These are phyloP conservation scores for Myotis findleyi DNA, from an alignment of 2,797 vertebrate genomes.

Conservation along the genomic window DNA sequence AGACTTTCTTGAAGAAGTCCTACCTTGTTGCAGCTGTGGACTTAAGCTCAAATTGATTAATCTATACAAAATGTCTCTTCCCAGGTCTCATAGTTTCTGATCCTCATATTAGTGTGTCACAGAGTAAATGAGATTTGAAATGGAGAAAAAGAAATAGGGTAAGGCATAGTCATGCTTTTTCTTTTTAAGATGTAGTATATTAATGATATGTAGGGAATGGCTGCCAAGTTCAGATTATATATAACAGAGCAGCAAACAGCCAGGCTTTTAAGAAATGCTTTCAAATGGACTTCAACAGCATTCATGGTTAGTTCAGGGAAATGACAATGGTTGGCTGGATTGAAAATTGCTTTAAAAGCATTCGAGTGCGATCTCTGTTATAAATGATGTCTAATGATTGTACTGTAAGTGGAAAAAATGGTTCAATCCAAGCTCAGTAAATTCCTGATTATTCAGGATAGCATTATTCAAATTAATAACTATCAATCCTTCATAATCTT, in stretches of 20 bases:
- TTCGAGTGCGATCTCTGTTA: not conserved
- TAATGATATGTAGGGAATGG: not conserved
- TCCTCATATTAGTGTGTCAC: not conserved
- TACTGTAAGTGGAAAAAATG: not conserved
- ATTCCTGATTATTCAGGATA: not conserved
- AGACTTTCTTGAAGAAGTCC: not conserved
- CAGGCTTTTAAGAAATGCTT: slow-evolving; percentile 38
- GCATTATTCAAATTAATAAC: not conserved
- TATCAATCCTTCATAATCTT: not conserved
- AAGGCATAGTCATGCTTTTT: not conserved
- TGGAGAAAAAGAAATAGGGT: not conserved
- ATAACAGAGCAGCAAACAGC: not conserved
- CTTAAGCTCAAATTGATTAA: not conserved
- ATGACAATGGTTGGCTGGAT: not conserved
- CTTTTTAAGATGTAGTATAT: not conserved
- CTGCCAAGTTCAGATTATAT: slow-evolving; percentile 13
- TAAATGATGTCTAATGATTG: not conserved
- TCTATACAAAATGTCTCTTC: not conserved
- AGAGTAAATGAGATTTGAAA: not conserved
- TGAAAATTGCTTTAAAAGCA: slow-evolving; percentile 45
- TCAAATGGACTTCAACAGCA: not conserved
- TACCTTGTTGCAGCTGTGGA: not conserved
- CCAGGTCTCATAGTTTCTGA: not conserved
- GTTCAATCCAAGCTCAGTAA: not conserved
- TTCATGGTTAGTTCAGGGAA: slow-evolving; percentile 15